Evolutionary conservation across 1,140 invertebrate genomes (phyloP).

Genomic region (Helicoverpa armigera): DNA sequence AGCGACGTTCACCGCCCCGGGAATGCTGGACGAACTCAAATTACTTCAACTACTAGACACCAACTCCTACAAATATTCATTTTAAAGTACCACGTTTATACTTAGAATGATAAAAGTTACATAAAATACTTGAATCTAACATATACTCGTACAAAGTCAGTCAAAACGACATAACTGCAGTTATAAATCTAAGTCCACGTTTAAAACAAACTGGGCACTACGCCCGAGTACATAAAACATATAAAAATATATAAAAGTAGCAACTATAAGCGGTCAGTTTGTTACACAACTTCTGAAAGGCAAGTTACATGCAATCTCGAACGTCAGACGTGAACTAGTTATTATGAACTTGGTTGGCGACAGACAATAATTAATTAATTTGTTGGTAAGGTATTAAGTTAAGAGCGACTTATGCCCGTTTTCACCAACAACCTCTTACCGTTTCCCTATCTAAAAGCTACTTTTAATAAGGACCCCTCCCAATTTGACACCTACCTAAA

Average conservation of each 20-base stretch:
- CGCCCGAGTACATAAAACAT: constrained; percentile 20
- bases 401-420: not conserved
- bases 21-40: too few relatives aligned
- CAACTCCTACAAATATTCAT: too few relatives aligned
- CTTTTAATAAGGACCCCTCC: too few relatives aligned
- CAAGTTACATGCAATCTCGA: constrained; percentile 13
- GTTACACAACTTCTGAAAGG: constrained; percentile 30
- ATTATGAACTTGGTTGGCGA: constrained; percentile 15
- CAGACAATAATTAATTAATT: constrained; percentile 16
- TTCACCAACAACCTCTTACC: too few relatives aligned
- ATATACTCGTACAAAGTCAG: not conserved
- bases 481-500: too few relatives aligned
- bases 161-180: constrained; percentile 37
- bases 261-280: constrained; percentile 27
- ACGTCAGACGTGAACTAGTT: not conserved
- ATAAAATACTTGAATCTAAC: not conserved
- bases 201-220: constrained; percentile 37
- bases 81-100: too few relatives aligned
- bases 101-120: not conserved
- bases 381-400: constrained; percentile 5
- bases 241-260: constrained; percentile 2
- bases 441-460: too few relatives aligned
- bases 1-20: too few relatives aligned
- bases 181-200: constrained; percentile 42
- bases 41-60: too few relatives aligned